Percentiles rank a stretch among this genome's conserved stretches.
These are phyloP conservation scores for Anas capensis DNA, from an alignment of 2,797 vertebrate species.

Conservation along the genomic window DNA sequence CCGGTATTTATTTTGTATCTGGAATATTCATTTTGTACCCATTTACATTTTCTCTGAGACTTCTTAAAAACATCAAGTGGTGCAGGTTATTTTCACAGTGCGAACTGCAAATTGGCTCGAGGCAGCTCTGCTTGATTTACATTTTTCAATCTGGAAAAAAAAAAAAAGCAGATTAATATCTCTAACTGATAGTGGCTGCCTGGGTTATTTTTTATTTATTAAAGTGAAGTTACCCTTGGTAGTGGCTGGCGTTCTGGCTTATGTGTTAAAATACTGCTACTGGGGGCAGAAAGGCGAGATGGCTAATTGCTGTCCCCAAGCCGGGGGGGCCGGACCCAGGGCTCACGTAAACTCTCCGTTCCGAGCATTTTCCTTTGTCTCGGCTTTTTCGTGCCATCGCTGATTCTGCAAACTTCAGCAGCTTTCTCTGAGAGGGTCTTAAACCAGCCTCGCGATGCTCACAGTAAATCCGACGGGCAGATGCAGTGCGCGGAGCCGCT, in stretches of 20 bases:
- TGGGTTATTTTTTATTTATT: conserved; percentile 44
- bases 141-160: conserved; percentile 68
- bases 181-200: conserved; percentile 30
- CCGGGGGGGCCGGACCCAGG: rapidly evolving
- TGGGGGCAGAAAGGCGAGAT: neutral
- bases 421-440: neutral
- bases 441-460: rapidly evolving
- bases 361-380: neutral
- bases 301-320: neutral
- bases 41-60: conserved; percentile 58
- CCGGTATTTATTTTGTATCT: conserved; percentile 48
- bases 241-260: neutral
- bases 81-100: conserved; percentile 72
- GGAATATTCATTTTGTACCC: conserved; percentile 69
- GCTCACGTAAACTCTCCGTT: neutral
- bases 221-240: conserved; percentile 49
- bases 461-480: neutral
- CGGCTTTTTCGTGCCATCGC: neutral
- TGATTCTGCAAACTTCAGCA: neutral
- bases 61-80: conserved; percentile 64
- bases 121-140: conserved; percentile 71
- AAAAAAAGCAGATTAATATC: conserved; percentile 69
- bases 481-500: rapidly evolving
- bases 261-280: neutral
- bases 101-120: conserved; percentile 68